Evolutionary conservation across 2,888 invertebrate species (phyloP), one percentile per base, ranked within the genome.

Genomic region (Phortica magna): DNA sequence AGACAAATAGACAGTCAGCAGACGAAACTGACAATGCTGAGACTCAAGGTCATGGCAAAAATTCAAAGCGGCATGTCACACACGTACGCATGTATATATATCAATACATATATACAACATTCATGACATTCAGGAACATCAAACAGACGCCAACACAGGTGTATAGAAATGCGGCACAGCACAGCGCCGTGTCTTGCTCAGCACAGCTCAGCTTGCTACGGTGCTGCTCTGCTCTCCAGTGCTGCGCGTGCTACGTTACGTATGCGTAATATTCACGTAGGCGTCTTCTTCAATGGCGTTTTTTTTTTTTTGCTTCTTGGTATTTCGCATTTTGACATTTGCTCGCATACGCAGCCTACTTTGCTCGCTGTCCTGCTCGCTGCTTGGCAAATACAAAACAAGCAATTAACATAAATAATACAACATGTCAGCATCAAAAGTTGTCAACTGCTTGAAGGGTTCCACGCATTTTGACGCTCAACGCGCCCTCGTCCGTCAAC

Each of bases 391-490:
- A 67, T 41, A 71, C 79, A 83, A 85, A 82, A 83, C 85, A 83
- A 84, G 83, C 84, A 88, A 87, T 86, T 86, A 88, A 86, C 81
- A 81, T 81, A 81, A 80, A 85, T 82, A 85, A 85, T 82, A 83
- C 55, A 75, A 71, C 12, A 70, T 70, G 53, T 53, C 70, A 53
- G 70, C 53, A 53, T 70, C 70, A 70, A 53, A 59, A 53, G 53
- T 48, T 53, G 53, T 53, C 53, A 22, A 31, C 70, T 17, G 39
- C 65, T 4, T 14, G 17, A 59, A 59, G 19, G 59, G 17, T 9
- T 59, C n/a, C 19, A 53, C 53, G 53, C 53, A 31, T 31, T 48
- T 48, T 48, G 14, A 48, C 14, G 48, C 10, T 48, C 48, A 48
- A 31, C 31, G 31, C 31, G 31, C 31, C 31, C 3, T 31, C 31